Base-by-base conservation (phyloP, 2,888 invertebrate species). In the Epinotia brunnichana region DNA sequence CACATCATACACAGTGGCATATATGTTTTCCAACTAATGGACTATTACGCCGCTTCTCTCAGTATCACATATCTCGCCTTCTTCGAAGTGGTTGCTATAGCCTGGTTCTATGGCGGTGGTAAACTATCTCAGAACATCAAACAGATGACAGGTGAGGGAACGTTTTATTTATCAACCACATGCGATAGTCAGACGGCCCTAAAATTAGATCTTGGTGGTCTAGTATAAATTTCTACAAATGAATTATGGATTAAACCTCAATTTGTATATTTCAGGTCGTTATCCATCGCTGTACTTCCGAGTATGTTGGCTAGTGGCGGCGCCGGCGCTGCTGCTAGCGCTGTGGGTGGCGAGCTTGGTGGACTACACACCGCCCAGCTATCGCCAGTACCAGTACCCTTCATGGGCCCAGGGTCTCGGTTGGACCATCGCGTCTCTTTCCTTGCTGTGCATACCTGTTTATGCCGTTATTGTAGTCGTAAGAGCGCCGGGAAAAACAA, bases 51-150 rank as follows among this genome's bases (percentile, higher is more conserved):
- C n/a, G 97, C 98, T 19, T 97, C 97, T 59, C 96, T 98, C 80
- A 97, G 98, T 70, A 97, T 98, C 68, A 96, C 98, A 92, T 98
- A 97, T 85, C 94, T 98, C 77, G 98, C 98, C 48, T 98, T 98
- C 90, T 98, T 98, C 83, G 98, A 98, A 94, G 96, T 98, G 64
- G 96, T 98, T 69, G 98, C 96, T 10, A 95, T 98, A 74, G 95
- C 97, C 5, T 98, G 98, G 98, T 96, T 97, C 84, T 98, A 98
- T 84, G 98, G 98, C 51, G 96, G 97, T 0, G 95, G 95, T 71
- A 94, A 96, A 79, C 89, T 98, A 74, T 96, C 97, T 9, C 95
- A 95, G 81, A 97, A 98, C 85, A 95, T 98, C 15, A 96, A 97
- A 87, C 97, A 97, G 83, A 98, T 98, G 98, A 98, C 98, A 41